Evolutionary conservation across 37 sponge, comb jelly and placozoan species (phyloP).

Genomic region (Halisarca cf. caerulea): DNA sequence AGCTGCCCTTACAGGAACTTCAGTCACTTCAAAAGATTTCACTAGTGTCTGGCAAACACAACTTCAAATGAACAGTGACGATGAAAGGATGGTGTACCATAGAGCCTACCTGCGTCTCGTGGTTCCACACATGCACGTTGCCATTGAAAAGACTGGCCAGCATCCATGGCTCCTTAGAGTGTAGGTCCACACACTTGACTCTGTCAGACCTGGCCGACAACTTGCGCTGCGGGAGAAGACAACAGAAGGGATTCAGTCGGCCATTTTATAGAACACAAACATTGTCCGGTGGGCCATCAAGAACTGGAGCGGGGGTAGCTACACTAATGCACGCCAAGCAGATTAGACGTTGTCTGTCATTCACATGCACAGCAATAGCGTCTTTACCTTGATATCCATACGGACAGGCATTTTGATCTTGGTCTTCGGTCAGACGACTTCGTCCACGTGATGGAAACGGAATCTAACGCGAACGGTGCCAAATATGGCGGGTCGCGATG

Average conservation of each 20-base stretch:
- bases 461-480: not conserved
- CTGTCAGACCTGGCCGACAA: slow-evolving; percentile 94
- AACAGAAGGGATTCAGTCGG: not conserved
- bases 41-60: slow-evolving; percentile 57
- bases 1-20: slow-evolving; percentile 83
- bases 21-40: slow-evolving; percentile 92
- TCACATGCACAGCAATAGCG: not conserved
- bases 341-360: not conserved
- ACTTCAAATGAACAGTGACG: not conserved
- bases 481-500: not conserved
- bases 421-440: not conserved
- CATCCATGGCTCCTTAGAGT: slow-evolving; percentile 98
- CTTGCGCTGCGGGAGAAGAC: slow-evolving; percentile 61
- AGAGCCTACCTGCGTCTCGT: slow-evolving; percentile 81
- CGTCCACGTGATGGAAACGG: slow-evolving; percentile 7
- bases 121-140: slow-evolving; percentile 96
- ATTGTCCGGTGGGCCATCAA: too few relatives aligned
- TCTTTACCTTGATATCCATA: slow-evolving; percentile 81
- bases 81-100: not conserved
- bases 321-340: not conserved
- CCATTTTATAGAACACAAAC: not conserved
- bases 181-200: slow-evolving; percentile 94
- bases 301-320: too few relatives aligned
- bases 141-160: slow-evolving; percentile 95
- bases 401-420: slow-evolving; percentile 72